phyloP scores from a whole-genome alignment of 2,797 vertebrate species.

The Adelosebastes latens region DNA sequence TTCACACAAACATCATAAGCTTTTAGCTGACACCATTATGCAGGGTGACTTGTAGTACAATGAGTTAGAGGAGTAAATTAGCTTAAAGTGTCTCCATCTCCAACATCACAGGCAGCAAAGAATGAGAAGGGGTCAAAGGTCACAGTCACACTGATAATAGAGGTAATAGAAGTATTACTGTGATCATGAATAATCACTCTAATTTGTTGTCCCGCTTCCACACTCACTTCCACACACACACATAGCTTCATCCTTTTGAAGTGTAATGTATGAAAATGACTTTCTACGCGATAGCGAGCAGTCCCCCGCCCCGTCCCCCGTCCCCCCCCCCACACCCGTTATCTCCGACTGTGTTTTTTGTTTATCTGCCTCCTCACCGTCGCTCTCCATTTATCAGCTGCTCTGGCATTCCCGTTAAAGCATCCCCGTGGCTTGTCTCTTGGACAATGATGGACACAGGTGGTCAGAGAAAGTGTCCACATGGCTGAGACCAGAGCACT shows the following conservation, averaged over 20 bases:
- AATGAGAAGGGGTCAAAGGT: constrained; percentile 24
- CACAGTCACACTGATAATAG: constrained; percentile 11
- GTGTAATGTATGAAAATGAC: constrained; percentile 66
- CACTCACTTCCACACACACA: background rate
- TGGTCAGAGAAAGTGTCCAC: constrained; percentile 66
- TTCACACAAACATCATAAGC: background rate
- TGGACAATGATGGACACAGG: constrained; percentile 75
- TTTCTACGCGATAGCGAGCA: constrained; percentile 38
- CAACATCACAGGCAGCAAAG: background rate
- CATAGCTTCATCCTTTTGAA: constrained; percentile 40
- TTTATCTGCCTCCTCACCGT: constrained; percentile 65
- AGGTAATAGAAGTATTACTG: background rate
- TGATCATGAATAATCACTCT: constrained; percentile 24
- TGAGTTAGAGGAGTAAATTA: constrained; percentile 10
- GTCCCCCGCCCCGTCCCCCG: constrained; percentile 7
- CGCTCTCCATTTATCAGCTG: constrained; percentile 70
- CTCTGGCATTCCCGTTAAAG: constrained; percentile 57
- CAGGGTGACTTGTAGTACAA: background rate
- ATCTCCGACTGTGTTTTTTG: constrained; percentile 57
- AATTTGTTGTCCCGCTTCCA: background rate
- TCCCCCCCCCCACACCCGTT: constrained; percentile 27
- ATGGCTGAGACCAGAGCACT: constrained; percentile 53
- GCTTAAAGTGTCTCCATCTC: background rate
- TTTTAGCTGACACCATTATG: background rate
- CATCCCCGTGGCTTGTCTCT: constrained; percentile 51